These are phyloP conservation scores for Megaceryle torquata DNA, from an alignment of 2,113 vertebrate genomes.

Conservation along the genomic window DNA sequence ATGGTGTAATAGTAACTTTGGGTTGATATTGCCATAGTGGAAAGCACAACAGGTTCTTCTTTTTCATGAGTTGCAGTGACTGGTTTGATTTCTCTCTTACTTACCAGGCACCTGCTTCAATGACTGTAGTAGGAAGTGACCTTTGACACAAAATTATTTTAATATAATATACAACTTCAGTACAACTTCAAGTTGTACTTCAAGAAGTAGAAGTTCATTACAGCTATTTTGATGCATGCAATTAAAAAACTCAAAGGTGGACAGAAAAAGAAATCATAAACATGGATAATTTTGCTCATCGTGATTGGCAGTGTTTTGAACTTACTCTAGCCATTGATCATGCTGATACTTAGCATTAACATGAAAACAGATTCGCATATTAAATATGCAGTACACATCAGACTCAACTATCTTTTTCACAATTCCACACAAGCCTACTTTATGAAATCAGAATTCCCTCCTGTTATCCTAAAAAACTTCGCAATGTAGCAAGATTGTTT, in stretches of 20 bases:
- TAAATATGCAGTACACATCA: background rate
- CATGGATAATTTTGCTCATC: background rate
- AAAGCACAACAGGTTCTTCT: background rate
- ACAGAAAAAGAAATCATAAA: background rate
- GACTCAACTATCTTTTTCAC: background rate
- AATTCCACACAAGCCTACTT: background rate
- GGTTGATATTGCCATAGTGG: background rate
- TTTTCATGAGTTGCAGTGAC: background rate
- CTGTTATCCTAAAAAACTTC: background rate
- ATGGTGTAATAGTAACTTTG: background rate
- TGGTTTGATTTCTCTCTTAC: background rate
- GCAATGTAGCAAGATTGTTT: background rate
- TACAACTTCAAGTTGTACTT: background rate
- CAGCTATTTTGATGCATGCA: background rate
- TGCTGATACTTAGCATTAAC: background rate
- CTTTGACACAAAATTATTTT: background rate
- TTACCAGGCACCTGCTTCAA: background rate
- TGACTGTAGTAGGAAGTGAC: background rate
- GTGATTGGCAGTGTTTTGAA: background rate
- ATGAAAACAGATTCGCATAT: background rate
- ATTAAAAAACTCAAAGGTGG: background rate
- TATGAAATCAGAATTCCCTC: background rate
- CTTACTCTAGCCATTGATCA: background rate
- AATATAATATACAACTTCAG: background rate
- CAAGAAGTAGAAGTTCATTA: too few relatives aligned